Conservation (phyloP, 1,140 invertebrate species). For the Drosophila melanogaster region DNA sequence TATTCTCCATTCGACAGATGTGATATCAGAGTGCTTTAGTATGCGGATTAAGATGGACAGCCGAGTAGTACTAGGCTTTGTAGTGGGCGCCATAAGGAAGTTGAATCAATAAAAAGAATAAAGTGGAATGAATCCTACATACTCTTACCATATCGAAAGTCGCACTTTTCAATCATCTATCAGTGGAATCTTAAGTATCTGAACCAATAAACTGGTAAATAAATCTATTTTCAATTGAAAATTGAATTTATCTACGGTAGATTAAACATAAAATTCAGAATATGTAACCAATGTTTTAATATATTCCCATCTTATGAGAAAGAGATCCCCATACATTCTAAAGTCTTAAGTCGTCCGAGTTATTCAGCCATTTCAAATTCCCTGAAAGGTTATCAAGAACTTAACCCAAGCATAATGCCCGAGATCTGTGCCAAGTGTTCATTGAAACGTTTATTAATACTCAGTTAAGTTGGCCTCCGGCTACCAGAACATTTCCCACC, state of each 20-base stretch:
- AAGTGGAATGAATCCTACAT: too few relatives aligned
- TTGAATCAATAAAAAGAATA: not conserved
- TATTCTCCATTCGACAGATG: slow-evolving; percentile 34
- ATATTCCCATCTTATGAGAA: not conserved
- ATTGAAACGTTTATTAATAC: slow-evolving; percentile 68
- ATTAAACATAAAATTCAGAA: not conserved
- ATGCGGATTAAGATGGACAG: not conserved
- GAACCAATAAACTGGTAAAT: not conserved
- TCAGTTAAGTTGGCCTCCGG: slow-evolving; percentile 39
- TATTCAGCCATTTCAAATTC: slow-evolving; percentile 29
- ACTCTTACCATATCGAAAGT: not conserved
- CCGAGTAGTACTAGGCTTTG: not conserved
- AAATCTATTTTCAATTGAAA: slow-evolving; percentile 1
- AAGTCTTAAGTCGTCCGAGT: slow-evolving; percentile 10
- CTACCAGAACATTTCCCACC: slow-evolving; percentile 72
- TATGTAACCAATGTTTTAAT: not conserved
- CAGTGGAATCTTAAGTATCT: not conserved
- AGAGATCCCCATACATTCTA: slow-evolving; percentile 15
- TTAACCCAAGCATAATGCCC: slow-evolving; percentile 43
- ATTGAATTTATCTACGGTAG: not conserved
- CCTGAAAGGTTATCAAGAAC: slow-evolving; percentile 54
- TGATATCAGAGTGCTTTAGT: slow-evolving; percentile 10
- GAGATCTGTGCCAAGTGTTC: slow-evolving; percentile 50
- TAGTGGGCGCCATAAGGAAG: not conserved
- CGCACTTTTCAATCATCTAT: not conserved